A percentile compares a stretch with the other conserved stretches of the same genome.
Evolutionary conservation across 2,113 vertebrate genomes (phyloP).

Genomic region (Pygoscelis adeliae): DNA sequence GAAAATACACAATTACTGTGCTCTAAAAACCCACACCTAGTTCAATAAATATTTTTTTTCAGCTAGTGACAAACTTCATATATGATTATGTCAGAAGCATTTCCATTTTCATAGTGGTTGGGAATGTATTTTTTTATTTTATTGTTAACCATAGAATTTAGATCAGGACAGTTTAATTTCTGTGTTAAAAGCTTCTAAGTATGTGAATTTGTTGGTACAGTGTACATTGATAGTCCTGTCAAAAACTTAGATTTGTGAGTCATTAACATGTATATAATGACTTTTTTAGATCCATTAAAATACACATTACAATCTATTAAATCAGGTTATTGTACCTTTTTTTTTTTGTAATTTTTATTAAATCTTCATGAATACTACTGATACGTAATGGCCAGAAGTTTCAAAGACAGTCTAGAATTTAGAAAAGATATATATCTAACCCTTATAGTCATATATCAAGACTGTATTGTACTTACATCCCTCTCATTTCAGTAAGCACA

Average conservation of each 20-base stretch:
- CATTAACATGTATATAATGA: background rate
- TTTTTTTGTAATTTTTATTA: background rate
- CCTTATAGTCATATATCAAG: background rate
- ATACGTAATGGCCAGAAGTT: background rate
- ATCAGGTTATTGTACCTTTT: background rate
- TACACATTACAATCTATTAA: background rate
- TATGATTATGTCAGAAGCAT: background rate
- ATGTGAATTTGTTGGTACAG: background rate
- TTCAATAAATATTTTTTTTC: background rate
- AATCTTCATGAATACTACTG: background rate
- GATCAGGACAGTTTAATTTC: background rate
- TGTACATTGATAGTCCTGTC: background rate
- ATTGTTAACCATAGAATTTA: background rate
- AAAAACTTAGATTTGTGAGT: background rate
- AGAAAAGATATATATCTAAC: background rate
- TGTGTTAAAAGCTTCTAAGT: background rate
- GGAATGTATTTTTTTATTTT: background rate
- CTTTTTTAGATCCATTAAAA: background rate
- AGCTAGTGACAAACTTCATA: background rate
- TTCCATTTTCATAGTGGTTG: background rate
- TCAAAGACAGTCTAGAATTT: background rate
- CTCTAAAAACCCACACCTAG: rapidly evolving
- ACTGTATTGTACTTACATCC: background rate
- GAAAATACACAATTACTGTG: background rate
- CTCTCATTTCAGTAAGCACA: background rate